A percentile compares a stretch with the other conserved stretches of the same genome.
These are phyloP conservation scores for Anas acuta DNA, from an alignment of 2,797 vertebrate genomes.

Conservation along the genomic window DNA sequence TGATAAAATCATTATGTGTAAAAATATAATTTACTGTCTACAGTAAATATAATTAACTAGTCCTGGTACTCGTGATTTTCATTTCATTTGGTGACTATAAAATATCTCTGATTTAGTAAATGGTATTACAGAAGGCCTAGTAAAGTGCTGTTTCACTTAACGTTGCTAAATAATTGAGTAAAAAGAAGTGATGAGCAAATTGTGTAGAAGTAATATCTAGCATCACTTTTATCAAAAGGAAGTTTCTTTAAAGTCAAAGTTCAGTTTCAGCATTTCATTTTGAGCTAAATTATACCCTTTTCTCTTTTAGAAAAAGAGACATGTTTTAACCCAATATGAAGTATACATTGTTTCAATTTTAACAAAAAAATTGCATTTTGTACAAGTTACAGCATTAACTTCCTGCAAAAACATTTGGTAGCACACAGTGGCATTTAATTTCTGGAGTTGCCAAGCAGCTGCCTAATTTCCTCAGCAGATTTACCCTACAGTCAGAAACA, in stretches of 20 bases:
- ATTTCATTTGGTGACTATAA: slow-evolving; percentile 26
- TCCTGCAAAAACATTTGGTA: background rate
- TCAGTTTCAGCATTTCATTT: slow-evolving; percentile 16
- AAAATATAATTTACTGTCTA: slow-evolving; percentile 4
- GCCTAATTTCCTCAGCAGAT: background rate
- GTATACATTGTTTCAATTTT: background rate
- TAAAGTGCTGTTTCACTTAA: slow-evolving; percentile 60
- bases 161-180: slow-evolving; percentile 59
- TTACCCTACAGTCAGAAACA: background rate
- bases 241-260: slow-evolving; percentile 41
- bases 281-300: background rate
- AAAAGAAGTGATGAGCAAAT: slow-evolving; percentile 53
- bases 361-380: background rate
- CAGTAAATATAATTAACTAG: slow-evolving; percentile 47
- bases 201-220: slow-evolving; percentile 12
- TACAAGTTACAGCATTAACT: background rate
- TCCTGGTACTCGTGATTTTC: background rate
- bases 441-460: background rate
- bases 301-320: background rate
- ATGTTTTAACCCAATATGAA: background rate
- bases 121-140: background rate
- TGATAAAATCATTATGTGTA: background rate
- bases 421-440: background rate
- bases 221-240: slow-evolving; percentile 38
- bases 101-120: slow-evolving; percentile 51